Evolutionary conservation across 2,888 invertebrate species (phyloP).

Genomic region (Leptinotarsa peninsularis): DNA sequence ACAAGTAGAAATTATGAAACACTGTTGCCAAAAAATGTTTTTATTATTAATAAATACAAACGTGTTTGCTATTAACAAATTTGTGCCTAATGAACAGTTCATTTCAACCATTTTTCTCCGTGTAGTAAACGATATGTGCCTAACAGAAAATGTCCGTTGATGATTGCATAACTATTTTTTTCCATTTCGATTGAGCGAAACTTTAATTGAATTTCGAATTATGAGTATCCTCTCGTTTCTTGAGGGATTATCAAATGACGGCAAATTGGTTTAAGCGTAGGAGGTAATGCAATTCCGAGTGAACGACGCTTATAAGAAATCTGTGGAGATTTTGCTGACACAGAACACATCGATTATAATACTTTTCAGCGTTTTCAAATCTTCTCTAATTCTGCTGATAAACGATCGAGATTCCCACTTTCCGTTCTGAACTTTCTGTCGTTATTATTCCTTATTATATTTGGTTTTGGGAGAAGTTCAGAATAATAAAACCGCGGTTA

Average conservation of each 20-base stretch:
- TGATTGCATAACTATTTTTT: not conserved
- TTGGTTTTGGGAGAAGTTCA: not conserved
- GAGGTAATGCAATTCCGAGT: constrained; percentile 18
- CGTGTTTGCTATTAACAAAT: too few relatives aligned
- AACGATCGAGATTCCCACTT: constrained; percentile 16
- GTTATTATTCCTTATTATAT: not conserved
- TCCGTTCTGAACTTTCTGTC: not conserved
- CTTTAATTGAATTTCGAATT: not conserved
- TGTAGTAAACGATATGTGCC: too few relatives aligned
- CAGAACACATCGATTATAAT: constrained; percentile 20
- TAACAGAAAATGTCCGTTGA: too few relatives aligned
- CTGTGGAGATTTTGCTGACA: constrained; percentile 17
- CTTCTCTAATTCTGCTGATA: constrained; percentile 26
- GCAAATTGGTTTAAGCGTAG: constrained; percentile 22
- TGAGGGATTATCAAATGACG: constrained; percentile 10
- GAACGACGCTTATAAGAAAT: constrained; percentile 9
- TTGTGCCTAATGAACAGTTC: too few relatives aligned
- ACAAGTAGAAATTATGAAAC: too few relatives aligned
- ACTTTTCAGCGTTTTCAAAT: constrained; percentile 25
- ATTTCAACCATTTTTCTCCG: too few relatives aligned
- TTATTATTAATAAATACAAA: too few relatives aligned
- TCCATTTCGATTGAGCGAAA: not conserved
- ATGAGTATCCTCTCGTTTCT: not conserved
- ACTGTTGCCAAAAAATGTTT: too few relatives aligned
- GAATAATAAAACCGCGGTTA: not conserved